Conservation (phyloP, 2,888 invertebrate species). For the Lithodes maja region DNA sequence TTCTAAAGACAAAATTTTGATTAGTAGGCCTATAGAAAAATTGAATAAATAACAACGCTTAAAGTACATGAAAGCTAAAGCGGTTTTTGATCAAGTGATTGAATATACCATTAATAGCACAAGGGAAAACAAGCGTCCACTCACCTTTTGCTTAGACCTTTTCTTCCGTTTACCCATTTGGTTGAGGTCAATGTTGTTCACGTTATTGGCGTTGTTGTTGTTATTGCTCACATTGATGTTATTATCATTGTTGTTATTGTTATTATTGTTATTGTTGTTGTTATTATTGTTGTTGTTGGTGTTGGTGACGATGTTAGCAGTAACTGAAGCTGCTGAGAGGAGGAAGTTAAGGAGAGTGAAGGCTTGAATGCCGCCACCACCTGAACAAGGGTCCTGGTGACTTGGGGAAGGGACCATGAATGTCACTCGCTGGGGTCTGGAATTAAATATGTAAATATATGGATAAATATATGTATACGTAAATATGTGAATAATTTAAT, state of each 20-base stretch:
- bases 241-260: constrained; percentile 43
- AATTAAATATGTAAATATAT: neutral
- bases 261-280: constrained; percentile 55
- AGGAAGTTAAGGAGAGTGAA: constrained; percentile 59
- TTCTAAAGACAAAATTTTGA: no score
- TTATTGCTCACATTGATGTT: constrained; percentile 42
- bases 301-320: constrained; percentile 43
- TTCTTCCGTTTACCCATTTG: constrained; percentile 44
- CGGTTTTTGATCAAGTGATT: no score
- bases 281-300: constrained; percentile 58
- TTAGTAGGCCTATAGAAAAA: no score
- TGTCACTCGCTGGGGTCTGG: constrained; percentile 18
- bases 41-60: no score
- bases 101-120: no score
- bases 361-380: constrained; percentile 23
- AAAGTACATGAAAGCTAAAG: no score
- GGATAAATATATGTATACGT: no score
- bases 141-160: no score
- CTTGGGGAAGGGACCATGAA: constrained; percentile 38
- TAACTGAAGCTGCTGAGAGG: constrained; percentile 24
- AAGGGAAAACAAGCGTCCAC: no score
- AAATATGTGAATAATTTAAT: no score
- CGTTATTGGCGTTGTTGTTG: constrained; percentile 51
- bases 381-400: constrained; percentile 27
- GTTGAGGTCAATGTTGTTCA: constrained; percentile 48